Base-by-base conservation (phyloP, 2,888 invertebrate genomes). In the Abrostola tripartita region DNA sequence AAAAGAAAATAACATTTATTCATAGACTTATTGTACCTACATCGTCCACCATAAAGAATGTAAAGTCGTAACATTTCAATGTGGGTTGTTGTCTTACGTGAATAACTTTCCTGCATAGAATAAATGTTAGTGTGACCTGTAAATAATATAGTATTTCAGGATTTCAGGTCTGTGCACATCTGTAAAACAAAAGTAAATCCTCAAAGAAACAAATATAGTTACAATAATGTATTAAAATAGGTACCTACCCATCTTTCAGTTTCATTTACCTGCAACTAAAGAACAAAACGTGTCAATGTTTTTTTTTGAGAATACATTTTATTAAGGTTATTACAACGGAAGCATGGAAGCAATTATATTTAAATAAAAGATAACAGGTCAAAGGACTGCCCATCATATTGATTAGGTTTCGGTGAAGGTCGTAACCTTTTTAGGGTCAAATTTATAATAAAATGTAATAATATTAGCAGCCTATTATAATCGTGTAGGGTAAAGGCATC, bases 281-380 rank as follows among this genome's bases (percentile, higher is more conserved):
- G 24, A 24, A 24, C 9, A 47, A 47, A 9, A 24, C 24, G 44
- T 24, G 44, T 47, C 44, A 24, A 47, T 47, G 24, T 47, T 47
- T 44, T 47, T 47, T 44, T 47, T 47, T 47, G 44, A 47, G 44
- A 8, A 47, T 24, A 47, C 9, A 24, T 24, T 24, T 47, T 47
- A 47, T 24, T 24, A 14, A 47, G 9, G 14, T 14, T 47, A 24
- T 9, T 47, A 7, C 44, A 8, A 14, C 10, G 44, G 14, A 24
- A 47, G 44, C 44, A 24, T 47, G 44, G 44, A 24, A 47, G 44
- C 44, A 47, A 47, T 47, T 47, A 47, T 47, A 14, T 47, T 24
- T 47, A 47, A 47, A 47, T 47, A 47, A 47, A 47, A 47, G 44
- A 47, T 47, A 47, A 47, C 44, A 47, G 44, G 44, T 47, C 44